phyloP scores from a whole-genome alignment of 2,797 vertebrate genomes.

The Hydrocynus forskahlii region DNA sequence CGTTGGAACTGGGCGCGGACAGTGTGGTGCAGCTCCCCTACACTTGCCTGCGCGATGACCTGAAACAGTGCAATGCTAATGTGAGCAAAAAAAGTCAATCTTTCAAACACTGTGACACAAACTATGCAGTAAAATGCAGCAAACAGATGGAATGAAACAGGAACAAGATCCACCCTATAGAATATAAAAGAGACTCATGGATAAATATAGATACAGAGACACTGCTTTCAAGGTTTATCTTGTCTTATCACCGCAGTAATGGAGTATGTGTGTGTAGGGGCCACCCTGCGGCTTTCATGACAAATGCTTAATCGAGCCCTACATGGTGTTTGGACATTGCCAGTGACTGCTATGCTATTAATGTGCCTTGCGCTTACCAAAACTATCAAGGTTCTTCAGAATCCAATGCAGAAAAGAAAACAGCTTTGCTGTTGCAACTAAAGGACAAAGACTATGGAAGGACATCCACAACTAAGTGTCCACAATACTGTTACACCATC shows the following conservation, averaged over 20 bases:
- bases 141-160: background rate
- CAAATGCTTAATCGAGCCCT: conserved; percentile 4
- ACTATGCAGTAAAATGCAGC: background rate
- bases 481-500: too few species aligned
- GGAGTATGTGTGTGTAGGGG: conserved; percentile 4
- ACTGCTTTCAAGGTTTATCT: background rate
- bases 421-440: background rate
- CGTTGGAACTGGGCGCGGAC: conserved; percentile 85
- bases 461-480: background rate
- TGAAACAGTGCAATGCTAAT: conserved; percentile 55
- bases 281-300: background rate
- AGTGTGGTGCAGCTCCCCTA: conserved; percentile 82
- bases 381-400: background rate
- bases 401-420: background rate
- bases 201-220: conserved; percentile 17
- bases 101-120: conserved; percentile 8
- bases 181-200: background rate
- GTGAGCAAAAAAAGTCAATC: conserved; percentile 8
- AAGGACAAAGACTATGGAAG: background rate
- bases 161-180: background rate
- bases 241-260: conserved; percentile 1
- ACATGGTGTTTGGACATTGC: conserved; percentile 19
- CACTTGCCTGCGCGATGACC: conserved; percentile 92
- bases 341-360: conserved; percentile 13
- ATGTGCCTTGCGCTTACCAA: background rate